phyloP scores from a whole-genome alignment of 1,140 invertebrate species.

The Ceratitis capitata region DNA sequence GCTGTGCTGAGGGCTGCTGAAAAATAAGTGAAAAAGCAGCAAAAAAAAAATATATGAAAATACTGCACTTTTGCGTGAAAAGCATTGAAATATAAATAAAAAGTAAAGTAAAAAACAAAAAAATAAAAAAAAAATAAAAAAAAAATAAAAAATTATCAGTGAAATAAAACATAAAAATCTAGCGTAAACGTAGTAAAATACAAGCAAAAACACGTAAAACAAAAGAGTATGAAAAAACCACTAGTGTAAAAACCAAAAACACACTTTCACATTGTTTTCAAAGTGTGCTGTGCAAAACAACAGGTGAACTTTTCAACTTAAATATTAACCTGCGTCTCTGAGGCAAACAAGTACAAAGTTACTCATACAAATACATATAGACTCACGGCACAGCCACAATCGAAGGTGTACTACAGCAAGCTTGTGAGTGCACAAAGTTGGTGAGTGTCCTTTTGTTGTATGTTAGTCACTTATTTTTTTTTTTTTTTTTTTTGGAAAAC shows the following conservation, averaged over 20 bases:
- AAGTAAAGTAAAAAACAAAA: neutral
- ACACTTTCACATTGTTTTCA: too few species aligned
- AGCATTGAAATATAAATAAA: too few species aligned
- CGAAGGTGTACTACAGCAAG: neutral
- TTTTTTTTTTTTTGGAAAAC: neutral
- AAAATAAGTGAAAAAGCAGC: neutral
- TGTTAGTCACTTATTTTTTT: neutral
- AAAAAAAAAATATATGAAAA: too few species aligned
- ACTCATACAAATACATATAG: neutral
- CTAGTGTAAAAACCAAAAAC: neutral
- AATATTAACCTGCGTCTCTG: neutral
- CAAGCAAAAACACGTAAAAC: too few species aligned
- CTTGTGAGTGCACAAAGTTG: too few species aligned
- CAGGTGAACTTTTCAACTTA: slow-evolving; percentile 29
- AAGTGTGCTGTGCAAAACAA: too few species aligned
- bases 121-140: neutral
- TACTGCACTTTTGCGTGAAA: too few species aligned
- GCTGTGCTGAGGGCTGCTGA: neutral
- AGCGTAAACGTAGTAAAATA: too few species aligned
- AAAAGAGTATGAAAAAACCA: neutral
- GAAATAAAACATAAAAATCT: neutral
- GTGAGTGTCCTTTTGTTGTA: neutral
- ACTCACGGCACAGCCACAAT: neutral
- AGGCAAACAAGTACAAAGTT: neutral
- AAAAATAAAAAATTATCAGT: neutral